Evolutionary conservation across 2,113 vertebrate genomes (phyloP), one percentile per base, ranked within the genome.

Genomic region (Benitochromis conjunctus): DNA sequence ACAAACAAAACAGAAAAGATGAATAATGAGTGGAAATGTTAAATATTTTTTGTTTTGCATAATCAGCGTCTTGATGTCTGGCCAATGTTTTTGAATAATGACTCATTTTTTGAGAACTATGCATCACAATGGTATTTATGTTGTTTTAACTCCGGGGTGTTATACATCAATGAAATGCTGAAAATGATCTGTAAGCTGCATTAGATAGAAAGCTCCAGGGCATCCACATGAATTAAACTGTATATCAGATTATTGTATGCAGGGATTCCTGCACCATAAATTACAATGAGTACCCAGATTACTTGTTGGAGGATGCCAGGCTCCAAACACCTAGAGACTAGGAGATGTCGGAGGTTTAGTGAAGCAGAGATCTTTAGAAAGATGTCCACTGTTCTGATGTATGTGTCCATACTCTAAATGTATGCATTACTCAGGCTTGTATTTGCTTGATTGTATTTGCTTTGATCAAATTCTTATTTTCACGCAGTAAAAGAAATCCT

Each of bases 61-160:
- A 51, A 11, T 24, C 26, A 56, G 1, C 9, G 2, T 41, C 46
- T 8, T 54, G 24, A 80, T 0, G 7, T 58, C 29, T 58, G 78
- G 38, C 38, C 62, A 84, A 2, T 54, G 18, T 79, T 83, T 64
- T 80, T 84, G 74, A 85, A 76, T 8, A 13, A 51, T 83, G 31
- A 83, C 13, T 46, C 5, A 38, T 78, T 78, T 55, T 64, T 38
- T 64, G 60, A 21, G 60, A 38, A 64, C 60, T 64, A 38, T 38
- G 1, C 1, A 64, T 64, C 60, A 54, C 31, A 79, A 0, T 38
- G 11, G 0, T 64, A 38, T 21, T 79, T 79, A 38, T 16, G 13
- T 38, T 55, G 31, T 55, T 79, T 56, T 38, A 55, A 55, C 31
- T 18, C 43, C 74, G 21, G 21, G 34, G 2, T 57, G 57, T 3